Evolutionary conservation across 1,140 invertebrate species (phyloP).

Genomic region (Penaeus japonicus): DNA sequence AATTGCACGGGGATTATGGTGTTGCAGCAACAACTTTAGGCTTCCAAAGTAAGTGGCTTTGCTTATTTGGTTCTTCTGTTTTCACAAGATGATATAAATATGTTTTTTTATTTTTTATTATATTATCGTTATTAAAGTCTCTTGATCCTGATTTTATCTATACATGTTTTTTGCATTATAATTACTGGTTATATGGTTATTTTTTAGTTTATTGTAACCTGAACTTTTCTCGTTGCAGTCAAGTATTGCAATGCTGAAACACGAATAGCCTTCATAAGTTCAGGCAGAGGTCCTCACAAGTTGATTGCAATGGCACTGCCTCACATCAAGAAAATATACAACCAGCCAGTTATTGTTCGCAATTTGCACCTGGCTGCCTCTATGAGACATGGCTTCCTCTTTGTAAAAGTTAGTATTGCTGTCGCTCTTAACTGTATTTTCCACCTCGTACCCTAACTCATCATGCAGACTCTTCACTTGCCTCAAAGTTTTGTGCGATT

Average conservation of each 20-base stretch:
- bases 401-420: neutral
- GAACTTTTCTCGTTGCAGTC: neutral
- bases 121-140: too few relatives aligned
- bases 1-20: constrained; percentile 20
- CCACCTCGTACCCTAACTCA: too few relatives aligned
- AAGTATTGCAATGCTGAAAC: constrained; percentile 8
- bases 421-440: too few relatives aligned
- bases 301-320: constrained; percentile 26
- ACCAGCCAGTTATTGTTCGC: neutral
- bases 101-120: neutral
- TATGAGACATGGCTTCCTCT: constrained; percentile 27
- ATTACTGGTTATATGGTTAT: too few relatives aligned
- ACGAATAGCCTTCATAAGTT: constrained; percentile 8
- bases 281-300: constrained; percentile 4
- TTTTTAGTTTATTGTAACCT: neutral
- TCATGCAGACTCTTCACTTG: too few relatives aligned
- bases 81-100: neutral
- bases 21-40: constrained; percentile 1
- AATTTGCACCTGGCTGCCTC: constrained; percentile 12
- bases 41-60: neutral
- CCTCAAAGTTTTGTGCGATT: too few relatives aligned
- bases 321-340: neutral
- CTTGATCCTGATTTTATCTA: too few relatives aligned
- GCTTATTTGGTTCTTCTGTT: neutral
- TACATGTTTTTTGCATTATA: too few relatives aligned